Evolutionary conservation across 1,140 invertebrate species (phyloP), one percentile per base, ranked within the genome.

Genomic region (Drosophila serrata): DNA sequence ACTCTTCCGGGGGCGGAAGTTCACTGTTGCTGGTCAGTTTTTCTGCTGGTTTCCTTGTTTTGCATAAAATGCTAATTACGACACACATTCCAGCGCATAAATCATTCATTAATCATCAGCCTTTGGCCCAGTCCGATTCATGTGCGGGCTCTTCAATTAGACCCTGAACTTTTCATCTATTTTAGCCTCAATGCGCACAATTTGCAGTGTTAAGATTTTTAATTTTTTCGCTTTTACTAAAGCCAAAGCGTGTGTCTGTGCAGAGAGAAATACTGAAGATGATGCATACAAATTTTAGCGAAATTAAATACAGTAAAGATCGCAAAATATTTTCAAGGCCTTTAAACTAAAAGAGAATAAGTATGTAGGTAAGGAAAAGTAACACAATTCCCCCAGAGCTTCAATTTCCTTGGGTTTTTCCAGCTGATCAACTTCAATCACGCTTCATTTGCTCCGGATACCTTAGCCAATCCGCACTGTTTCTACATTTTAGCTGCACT

Each of bases 31-130:
- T 22, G 69, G 76, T 51, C 68, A 72, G 40, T 57, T 63, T 63
- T 64, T 55, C 49, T 61, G 56, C 56, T 78, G 63, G 64, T 82
- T 77, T 76, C 57, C 45, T 56, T 59, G 55, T 68, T 84, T 80
- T 81, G 64, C 80, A 84, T 84, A 88, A 68, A 80, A 87, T 87
- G 84, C 76, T 84, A 88, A 88, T 84, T 84, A 65, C 69, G 56
- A 64, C 63, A 70, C 63, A 68, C 65, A 79, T 88, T 88, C 67
- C 59, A 40, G 65, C 55, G 69, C 80, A 88, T 74, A 82, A 78
- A 73, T 88, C 84, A 84, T 81, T 82, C 64, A 88, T 84, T 87
- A 79, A 82, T 82, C 61, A 77, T 51, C 43, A 62, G 33, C 31
- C 7, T 37, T 69, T 35, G 35, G 43, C 9, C 35, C 46, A 60